Evolutionary conservation across 2,113 vertebrate species (phyloP).

Genomic region (Vulpes lagopus): DNA sequence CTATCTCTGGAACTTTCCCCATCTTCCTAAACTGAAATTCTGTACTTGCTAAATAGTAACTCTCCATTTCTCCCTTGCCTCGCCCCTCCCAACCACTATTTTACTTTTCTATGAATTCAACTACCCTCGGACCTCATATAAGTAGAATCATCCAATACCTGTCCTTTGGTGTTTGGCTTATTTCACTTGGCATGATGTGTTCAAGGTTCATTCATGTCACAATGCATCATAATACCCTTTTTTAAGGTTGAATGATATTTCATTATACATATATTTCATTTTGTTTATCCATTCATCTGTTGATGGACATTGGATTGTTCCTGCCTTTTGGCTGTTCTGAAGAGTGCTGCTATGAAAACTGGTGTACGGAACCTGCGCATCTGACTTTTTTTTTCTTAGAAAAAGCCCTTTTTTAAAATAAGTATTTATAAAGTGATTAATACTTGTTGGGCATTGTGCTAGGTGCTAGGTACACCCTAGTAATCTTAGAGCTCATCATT

Average conservation of each 20-base stretch:
- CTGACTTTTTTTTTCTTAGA: background rate
- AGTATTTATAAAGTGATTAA: background rate
- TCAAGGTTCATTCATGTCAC: background rate
- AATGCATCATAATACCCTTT: background rate
- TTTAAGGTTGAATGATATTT: background rate
- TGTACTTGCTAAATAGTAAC: background rate
- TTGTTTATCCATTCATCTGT: background rate
- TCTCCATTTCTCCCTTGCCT: background rate
- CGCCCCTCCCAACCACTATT: background rate
- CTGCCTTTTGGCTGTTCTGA: background rate
- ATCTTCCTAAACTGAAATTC: background rate
- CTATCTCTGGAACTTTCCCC: background rate
- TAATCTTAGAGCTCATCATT: background rate
- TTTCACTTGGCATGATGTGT: background rate
- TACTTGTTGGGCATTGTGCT: background rate
- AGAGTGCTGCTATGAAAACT: background rate
- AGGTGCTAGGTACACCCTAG: background rate
- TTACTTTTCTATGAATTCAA: background rate
- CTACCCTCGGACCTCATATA: background rate
- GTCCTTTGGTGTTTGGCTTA: background rate
- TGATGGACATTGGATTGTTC: background rate
- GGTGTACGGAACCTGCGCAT: background rate
- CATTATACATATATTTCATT: background rate
- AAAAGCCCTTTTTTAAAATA: background rate
- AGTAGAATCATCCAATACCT: background rate